Evolutionary conservation across 1,140 invertebrate species (phyloP).

Genomic region (Drosophila nikananu): DNA sequence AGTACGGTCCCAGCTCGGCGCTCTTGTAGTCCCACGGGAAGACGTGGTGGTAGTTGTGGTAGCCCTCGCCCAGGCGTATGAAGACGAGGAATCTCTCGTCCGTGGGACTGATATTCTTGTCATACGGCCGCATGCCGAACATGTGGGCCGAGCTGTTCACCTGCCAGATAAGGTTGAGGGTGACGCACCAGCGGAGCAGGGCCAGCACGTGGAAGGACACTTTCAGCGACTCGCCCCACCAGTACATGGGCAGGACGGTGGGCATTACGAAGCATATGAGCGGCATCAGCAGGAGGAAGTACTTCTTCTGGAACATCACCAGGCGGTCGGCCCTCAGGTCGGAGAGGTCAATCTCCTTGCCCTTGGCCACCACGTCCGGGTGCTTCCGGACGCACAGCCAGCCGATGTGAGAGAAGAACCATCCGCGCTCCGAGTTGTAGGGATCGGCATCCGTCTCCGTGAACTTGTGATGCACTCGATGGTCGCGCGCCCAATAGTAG

Average conservation of each 20-base stretch:
- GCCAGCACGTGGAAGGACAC: slow-evolving; percentile 93
- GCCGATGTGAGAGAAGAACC: slow-evolving; percentile 98
- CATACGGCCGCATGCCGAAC: slow-evolving; percentile 96
- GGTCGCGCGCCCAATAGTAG: slow-evolving; percentile 96
- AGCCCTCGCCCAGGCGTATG: slow-evolving; percentile 93
- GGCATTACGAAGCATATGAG: slow-evolving; percentile 94
- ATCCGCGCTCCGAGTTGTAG: slow-evolving; percentile 96
- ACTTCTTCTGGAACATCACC: slow-evolving; percentile 95
- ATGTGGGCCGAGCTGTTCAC: slow-evolving; percentile 98
- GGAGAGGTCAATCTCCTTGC: slow-evolving; percentile 93
- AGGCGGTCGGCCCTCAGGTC: slow-evolving; percentile 95
- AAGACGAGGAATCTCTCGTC: slow-evolving; percentile 88
- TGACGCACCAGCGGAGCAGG: slow-evolving; percentile 93
- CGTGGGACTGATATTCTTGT: slow-evolving; percentile 92
- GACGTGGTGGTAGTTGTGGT: slow-evolving; percentile 98
- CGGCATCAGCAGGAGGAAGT: slow-evolving; percentile 92
- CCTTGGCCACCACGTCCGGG: slow-evolving; percentile 94
- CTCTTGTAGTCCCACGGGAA: slow-evolving; percentile 97
- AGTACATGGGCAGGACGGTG: slow-evolving; percentile 91
- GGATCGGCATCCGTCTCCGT: slow-evolving; percentile 98
- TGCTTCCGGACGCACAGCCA: slow-evolving; percentile 97
- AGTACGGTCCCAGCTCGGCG: slow-evolving; percentile 92
- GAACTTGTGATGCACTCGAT: slow-evolving; percentile 98
- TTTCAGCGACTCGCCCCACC: slow-evolving; percentile 92
- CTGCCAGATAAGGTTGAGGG: slow-evolving; percentile 97